These are phyloP conservation scores for Drosophila ogumai DNA, from an alignment of 1,140 invertebrate genomes.

Conservation along the genomic window DNA sequence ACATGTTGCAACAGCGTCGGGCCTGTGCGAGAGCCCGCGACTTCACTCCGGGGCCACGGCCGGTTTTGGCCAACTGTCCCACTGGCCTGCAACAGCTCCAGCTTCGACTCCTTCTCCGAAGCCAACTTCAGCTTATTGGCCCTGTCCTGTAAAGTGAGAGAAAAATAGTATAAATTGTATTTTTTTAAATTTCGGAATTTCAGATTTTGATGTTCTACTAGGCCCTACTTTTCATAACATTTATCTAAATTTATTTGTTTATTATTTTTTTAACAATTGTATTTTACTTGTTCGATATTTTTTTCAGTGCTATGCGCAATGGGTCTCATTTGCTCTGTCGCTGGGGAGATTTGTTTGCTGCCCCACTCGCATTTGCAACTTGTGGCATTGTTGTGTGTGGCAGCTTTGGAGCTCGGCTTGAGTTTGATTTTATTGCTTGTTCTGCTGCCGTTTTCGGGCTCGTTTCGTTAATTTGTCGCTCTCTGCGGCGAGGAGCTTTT, in stretches of 20 bases:
- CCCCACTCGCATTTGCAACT: constrained; percentile 65
- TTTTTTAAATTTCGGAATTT: neutral
- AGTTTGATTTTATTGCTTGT: constrained; percentile 61
- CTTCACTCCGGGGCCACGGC: constrained; percentile 36
- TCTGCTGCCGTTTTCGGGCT: constrained; percentile 52
- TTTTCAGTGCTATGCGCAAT: constrained; percentile 34
- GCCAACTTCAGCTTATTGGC: constrained; percentile 17
- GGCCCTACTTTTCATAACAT: too few species aligned
- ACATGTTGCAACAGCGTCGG: constrained; percentile 81
- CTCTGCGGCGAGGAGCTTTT: constrained; percentile 38
- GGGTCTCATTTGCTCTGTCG: constrained; percentile 78
- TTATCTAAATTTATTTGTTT: too few species aligned
- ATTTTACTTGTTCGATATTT: neutral
- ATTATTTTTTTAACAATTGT: neutral
- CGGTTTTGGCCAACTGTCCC: constrained; percentile 60
- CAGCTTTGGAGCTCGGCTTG: constrained; percentile 13
- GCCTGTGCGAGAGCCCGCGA: constrained; percentile 30
- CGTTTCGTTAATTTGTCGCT: constrained; percentile 65
- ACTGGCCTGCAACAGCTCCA: constrained; percentile 54
- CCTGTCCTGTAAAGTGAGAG: constrained; percentile 19
- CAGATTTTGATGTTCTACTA: too few species aligned
- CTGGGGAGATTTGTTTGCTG: constrained; percentile 69
- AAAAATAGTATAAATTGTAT: neutral
- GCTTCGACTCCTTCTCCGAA: constrained; percentile 24
- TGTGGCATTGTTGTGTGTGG: constrained; percentile 49